Evolutionary conservation across 2,888 invertebrate species (phyloP).

Genomic region (Synanthedon andrenaeformis): DNA sequence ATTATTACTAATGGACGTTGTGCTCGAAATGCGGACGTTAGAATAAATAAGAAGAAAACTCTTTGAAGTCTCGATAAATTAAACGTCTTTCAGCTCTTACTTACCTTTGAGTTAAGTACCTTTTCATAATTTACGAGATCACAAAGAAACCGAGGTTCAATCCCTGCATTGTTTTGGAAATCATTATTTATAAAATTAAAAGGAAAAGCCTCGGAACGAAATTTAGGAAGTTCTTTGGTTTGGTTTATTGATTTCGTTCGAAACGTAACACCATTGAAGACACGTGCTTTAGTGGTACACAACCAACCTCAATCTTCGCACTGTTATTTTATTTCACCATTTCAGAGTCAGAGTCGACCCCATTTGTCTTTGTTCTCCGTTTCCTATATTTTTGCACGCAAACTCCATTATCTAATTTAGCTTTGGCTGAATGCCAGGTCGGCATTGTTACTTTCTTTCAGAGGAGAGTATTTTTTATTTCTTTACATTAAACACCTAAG

Average conservation of each 20-base stretch:
- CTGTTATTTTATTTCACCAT: slow-evolving; percentile 62
- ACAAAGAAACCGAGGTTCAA: slow-evolving; percentile 6
- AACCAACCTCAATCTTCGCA: slow-evolving; percentile 42
- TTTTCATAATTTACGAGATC: slow-evolving; percentile 5
- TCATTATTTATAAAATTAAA: slow-evolving; percentile 2
- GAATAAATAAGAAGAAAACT: slow-evolving; percentile 10
- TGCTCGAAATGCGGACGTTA: slow-evolving; percentile 13
- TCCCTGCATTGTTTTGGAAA: slow-evolving; percentile 5
- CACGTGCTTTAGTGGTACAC: slow-evolving; percentile 21
- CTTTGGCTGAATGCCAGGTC: slow-evolving; percentile 68
- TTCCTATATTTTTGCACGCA: slow-evolving; percentile 71
- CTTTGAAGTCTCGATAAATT: slow-evolving; percentile 8
- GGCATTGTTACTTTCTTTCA: slow-evolving; percentile 59
- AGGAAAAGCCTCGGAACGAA: slow-evolving; percentile 1
- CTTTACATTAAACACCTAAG: slow-evolving; percentile 54
- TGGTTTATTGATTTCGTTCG: slow-evolving; percentile 16
- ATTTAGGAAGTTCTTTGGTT: not conserved
- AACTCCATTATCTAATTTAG: slow-evolving; percentile 72
- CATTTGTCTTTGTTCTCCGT: slow-evolving; percentile 70
- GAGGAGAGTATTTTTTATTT: slow-evolving; percentile 51
- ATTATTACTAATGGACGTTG: slow-evolving; percentile 19
- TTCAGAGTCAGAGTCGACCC: slow-evolving; percentile 59
- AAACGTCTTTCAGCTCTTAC: slow-evolving; percentile 6
- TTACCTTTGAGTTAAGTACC: slow-evolving; percentile 2
- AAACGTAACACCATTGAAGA: slow-evolving; percentile 23